Base-by-base conservation (phyloP, 2,797 vertebrate genomes). In the Garrulus glandarius region DNA sequence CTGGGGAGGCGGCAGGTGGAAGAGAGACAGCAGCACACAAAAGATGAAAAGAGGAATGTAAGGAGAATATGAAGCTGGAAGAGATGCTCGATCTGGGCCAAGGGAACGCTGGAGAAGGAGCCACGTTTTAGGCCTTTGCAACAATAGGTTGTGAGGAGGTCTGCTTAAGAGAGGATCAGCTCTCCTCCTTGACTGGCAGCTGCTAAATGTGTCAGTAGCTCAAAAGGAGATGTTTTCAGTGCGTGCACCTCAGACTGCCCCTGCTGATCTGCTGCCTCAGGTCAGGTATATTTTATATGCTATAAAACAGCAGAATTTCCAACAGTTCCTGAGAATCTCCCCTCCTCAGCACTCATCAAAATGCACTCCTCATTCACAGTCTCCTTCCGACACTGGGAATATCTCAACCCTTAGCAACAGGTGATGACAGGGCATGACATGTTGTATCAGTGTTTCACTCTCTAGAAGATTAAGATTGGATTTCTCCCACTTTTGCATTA, bases 371-470 rank as follows among this genome's bases (percentile, higher is more conserved):
- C 95, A 86, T 92, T 79, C 92, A 55, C 84, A 85, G 76, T 6
- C 89, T 94, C 50, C 89, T 72, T 49, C 89, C 3, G 2, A 65
- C 94, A 74, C 81, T 46, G 89, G 91, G 91, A 91, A 82, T 92
- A 84, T 72, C 87, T 93, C 93, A 79, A 8, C 95, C 85, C 95
- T 77, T 39, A 87, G 94, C 95, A 95, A 92, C 95, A 96, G 94
- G 95, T 96, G 96, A 74, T 86, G 93, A 84, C 94, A 95, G 94
- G 92, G 87, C 94, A 78, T 32, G 94, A 91, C 93, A 92, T 61
- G 89, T 57, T 95, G 16, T 86, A 96, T 50, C 95, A 44, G 64
- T 86, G 92, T 84, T 90, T 77, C 77, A 17, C 70, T 55, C 87
- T 89, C 89, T 19, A 30, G 77, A 89, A 95, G 83, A 87, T 80